A percentile compares a stretch with the other conserved stretches of the same genome.
phyloP scores from a whole-genome alignment of 2,113 vertebrate species.

The Cathartes aura region DNA sequence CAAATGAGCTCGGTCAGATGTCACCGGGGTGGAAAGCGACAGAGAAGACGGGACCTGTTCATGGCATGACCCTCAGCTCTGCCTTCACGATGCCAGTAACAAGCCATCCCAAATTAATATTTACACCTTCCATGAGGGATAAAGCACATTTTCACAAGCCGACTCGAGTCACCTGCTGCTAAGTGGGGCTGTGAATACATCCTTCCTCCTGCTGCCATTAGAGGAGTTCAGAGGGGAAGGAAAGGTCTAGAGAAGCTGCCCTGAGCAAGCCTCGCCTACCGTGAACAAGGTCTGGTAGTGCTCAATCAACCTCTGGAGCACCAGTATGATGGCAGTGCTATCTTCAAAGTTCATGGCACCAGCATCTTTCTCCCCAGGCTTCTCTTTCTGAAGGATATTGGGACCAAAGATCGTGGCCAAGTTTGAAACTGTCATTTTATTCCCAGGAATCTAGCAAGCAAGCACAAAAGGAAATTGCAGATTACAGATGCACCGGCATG shows the following conservation, averaged over 20 bases:
- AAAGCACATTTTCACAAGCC: background rate
- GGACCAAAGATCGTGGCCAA: slow-evolving; percentile 92
- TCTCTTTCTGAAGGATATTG: slow-evolving; percentile 87
- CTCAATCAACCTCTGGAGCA: slow-evolving; percentile 87
- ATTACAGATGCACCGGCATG: background rate
- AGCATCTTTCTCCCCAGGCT: slow-evolving; percentile 74
- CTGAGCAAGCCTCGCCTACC: slow-evolving; percentile 62
- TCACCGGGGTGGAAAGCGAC: background rate
- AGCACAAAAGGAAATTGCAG: background rate
- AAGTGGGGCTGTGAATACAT: background rate
- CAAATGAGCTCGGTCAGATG: accelerated
- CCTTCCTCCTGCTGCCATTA: background rate
- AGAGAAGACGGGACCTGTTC: background rate
- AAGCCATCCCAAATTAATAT: background rate
- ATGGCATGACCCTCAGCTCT: background rate
- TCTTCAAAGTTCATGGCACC: slow-evolving; percentile 82
- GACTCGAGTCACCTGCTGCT: accelerated
- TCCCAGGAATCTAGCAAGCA: slow-evolving; percentile 83
- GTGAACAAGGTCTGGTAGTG: slow-evolving; percentile 85
- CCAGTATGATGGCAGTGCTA: slow-evolving; percentile 85
- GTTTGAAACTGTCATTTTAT: slow-evolving; percentile 93
- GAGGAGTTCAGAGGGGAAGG: background rate
- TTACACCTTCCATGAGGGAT: background rate
- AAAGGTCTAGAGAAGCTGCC: background rate
- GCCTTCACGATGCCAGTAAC: background rate